These are phyloP conservation scores for Sepiola atlantica DNA, from an alignment of 2,888 invertebrate genomes.

Conservation along the genomic window DNA sequence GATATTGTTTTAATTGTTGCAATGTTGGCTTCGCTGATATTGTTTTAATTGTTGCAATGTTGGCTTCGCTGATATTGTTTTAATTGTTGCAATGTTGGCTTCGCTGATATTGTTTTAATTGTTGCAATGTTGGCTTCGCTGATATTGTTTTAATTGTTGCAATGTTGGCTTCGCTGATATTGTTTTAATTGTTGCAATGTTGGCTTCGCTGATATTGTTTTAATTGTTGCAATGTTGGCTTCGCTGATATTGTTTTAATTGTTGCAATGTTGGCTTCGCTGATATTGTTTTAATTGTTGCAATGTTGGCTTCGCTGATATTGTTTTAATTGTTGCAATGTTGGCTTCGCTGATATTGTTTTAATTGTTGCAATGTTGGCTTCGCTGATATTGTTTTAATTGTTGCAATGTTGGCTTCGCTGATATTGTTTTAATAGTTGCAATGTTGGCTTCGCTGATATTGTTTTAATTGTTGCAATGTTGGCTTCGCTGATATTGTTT, in stretches of 20 bases:
- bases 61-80: no score
- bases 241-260: no score
- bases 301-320: background rate
- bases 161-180: background rate
- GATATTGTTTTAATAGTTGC: no score
- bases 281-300: no score
- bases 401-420: background rate
- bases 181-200: background rate
- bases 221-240: background rate
- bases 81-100: background rate
- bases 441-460: background rate
- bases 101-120: no score
- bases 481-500: no score
- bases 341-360: no score
- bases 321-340: background rate
- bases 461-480: background rate
- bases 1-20: no score
- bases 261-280: background rate
- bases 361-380: background rate
- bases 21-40: background rate
- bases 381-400: no score
- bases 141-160: no score
- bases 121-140: background rate
- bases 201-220: no score
- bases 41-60: background rate